Percentiles rank a stretch among this genome's conserved stretches.
These are phyloP conservation scores for Leguminivora glycinivorella DNA, from an alignment of 1,140 invertebrate species.

Conservation along the genomic window DNA sequence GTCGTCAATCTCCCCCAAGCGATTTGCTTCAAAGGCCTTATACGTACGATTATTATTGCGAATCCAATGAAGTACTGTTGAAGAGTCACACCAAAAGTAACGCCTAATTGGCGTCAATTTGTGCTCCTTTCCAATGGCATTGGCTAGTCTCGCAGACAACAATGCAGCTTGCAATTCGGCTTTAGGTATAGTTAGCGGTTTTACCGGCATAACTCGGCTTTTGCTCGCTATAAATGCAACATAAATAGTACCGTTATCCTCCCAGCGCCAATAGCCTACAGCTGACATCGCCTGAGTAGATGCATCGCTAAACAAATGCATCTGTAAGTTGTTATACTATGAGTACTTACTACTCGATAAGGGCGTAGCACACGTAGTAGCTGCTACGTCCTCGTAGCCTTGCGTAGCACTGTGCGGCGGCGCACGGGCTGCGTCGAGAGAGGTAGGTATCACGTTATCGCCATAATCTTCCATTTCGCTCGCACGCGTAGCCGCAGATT, in stretches of 20 bases:
- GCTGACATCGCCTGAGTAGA: constrained; percentile 44
- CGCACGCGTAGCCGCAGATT: too few relatives aligned
- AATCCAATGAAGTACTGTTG: constrained; percentile 52
- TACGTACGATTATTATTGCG: constrained; percentile 41
- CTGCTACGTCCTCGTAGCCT: constrained; percentile 28
- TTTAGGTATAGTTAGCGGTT: constrained; percentile 29
- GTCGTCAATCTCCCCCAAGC: constrained; percentile 52
- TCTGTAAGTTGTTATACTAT: constrained; percentile 33
- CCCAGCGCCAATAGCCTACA: constrained; percentile 38
- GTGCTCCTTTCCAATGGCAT: constrained; percentile 34
- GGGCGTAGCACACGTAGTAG: background rate
- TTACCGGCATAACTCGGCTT: constrained; percentile 30
- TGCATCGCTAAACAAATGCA: constrained; percentile 47
- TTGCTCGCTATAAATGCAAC: constrained; percentile 34
- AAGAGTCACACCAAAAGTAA: constrained; percentile 49
- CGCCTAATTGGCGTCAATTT: background rate
- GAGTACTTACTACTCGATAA: background rate
- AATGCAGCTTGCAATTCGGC: constrained; percentile 33
- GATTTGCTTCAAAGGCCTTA: constrained; percentile 43
- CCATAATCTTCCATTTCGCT: too few relatives aligned
- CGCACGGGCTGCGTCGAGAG: background rate
- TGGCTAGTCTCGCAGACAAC: constrained; percentile 29
- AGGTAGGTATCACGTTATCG: background rate
- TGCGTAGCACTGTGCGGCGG: background rate
- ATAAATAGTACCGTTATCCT: constrained; percentile 36